Evolutionary conservation across 2,797 vertebrate genomes (phyloP).

Genomic region (Steatocranus sp.): DNA sequence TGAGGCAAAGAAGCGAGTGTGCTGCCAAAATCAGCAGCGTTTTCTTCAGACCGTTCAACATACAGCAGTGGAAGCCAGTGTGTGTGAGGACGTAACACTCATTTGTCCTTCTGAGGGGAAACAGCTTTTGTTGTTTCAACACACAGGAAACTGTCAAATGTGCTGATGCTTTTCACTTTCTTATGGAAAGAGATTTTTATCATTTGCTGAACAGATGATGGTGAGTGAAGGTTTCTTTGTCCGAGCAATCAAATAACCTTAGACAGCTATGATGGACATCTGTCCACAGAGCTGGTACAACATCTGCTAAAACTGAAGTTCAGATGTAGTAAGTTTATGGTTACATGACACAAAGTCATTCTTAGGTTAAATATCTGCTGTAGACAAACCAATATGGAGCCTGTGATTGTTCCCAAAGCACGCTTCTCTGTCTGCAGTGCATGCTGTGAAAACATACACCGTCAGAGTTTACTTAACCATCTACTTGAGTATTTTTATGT

Average conservation of each 20-base stretch:
- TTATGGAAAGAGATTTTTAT: neutral
- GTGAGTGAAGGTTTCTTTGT: neutral
- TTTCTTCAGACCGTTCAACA: neutral
- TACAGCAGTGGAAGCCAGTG: neutral
- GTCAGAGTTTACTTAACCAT: neutral
- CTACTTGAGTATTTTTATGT: neutral
- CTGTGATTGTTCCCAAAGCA: neutral
- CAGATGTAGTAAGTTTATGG: neutral
- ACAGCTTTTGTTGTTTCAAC: constrained; percentile 17
- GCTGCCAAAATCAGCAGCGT: constrained; percentile 12
- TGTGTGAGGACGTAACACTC: neutral
- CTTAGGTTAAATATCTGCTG: neutral
- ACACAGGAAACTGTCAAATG: constrained; percentile 15
- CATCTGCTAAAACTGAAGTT: neutral
- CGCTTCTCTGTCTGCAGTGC: neutral
- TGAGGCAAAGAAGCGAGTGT: neutral
- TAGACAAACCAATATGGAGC: neutral
- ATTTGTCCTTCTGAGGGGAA: constrained; percentile 8
- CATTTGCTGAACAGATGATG: neutral
- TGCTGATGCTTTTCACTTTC: neutral
- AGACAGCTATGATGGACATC: fast-evolving
- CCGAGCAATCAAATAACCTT: neutral
- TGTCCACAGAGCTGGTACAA: neutral
- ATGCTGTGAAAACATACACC: neutral
- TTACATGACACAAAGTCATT: too few species aligned